Conservation (phyloP, 2,888 invertebrate species). For the Glyphotaelius pellucidus region DNA sequence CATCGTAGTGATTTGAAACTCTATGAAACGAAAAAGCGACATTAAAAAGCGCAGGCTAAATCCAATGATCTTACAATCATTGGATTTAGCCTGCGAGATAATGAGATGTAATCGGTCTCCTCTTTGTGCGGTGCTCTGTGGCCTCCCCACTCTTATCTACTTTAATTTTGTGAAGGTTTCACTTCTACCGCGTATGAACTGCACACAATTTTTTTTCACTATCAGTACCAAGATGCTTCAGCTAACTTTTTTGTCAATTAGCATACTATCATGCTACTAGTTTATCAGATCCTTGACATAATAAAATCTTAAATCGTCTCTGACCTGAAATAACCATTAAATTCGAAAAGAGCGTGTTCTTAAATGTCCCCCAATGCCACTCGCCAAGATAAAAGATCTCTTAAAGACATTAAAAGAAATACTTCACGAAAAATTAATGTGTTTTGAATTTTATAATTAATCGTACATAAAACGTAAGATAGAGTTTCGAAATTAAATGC, state of each 20-base stretch:
- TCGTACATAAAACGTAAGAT: not conserved
- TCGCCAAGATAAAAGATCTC: not conserved
- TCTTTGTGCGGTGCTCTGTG: no score
- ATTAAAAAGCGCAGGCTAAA: no score
- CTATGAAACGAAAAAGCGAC: no score
- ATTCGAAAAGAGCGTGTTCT: not conserved
- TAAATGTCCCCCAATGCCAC: not conserved
- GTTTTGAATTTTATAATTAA: not conserved
- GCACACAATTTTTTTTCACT: no score
- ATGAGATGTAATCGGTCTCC: no score
- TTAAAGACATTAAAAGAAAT: not conserved
- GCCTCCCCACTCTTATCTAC: no score
- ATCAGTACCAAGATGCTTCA: no score
- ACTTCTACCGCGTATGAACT: no score
- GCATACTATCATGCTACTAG: not conserved
- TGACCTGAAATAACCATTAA: not conserved
- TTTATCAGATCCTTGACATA: not conserved
- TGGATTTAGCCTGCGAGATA: no score
- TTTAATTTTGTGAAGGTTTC: no score
- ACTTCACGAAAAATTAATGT: not conserved
- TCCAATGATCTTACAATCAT: no score
- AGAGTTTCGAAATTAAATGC: not conserved
- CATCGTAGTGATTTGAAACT: no score
- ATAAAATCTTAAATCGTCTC: not conserved
- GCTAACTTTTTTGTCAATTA: not conserved